Evolutionary conservation across 2,113 vertebrate genomes (phyloP).

Genomic region (Pipa parva): DNA sequence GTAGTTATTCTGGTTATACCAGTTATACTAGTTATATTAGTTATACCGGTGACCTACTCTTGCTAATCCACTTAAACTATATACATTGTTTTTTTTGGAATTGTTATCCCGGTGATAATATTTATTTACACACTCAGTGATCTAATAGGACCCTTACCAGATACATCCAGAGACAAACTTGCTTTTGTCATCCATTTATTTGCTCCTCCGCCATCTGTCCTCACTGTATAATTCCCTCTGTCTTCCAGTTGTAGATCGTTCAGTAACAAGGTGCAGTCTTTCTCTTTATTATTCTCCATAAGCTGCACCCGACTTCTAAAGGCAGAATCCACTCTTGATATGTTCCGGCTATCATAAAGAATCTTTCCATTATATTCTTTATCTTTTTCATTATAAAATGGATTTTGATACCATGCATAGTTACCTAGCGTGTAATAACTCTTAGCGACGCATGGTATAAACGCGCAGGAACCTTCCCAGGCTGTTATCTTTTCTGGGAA

Average conservation of each 20-base stretch:
- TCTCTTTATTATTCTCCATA: background rate
- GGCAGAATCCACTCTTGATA: too few species aligned
- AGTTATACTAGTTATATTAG: too few species aligned
- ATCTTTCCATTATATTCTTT: background rate
- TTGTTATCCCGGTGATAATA: too few species aligned
- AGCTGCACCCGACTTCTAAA: too few species aligned
- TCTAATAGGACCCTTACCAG: too few species aligned
- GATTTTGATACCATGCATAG: constrained; percentile 12
- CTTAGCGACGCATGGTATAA: background rate
- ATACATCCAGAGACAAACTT: background rate
- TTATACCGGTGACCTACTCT: too few species aligned
- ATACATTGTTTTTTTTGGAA: too few species aligned
- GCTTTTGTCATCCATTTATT: constrained; percentile 4
- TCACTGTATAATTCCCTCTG: background rate
- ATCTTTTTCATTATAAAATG: background rate
- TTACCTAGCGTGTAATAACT: too few species aligned
- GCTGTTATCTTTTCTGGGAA: background rate
- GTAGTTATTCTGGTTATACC: too few species aligned
- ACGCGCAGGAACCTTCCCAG: constrained; percentile 6
- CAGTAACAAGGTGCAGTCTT: constrained; percentile 1
- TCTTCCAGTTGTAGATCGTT: background rate
- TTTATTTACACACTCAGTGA: too few species aligned
- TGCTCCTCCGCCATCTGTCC: background rate
- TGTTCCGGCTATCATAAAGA: constrained; percentile 9
- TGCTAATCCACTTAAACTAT: too few species aligned